A percentile compares a stretch with the other conserved stretches of the same genome.
phyloP scores from a whole-genome alignment of 2,113 vertebrate species.

The Chrysemys picta region DNA sequence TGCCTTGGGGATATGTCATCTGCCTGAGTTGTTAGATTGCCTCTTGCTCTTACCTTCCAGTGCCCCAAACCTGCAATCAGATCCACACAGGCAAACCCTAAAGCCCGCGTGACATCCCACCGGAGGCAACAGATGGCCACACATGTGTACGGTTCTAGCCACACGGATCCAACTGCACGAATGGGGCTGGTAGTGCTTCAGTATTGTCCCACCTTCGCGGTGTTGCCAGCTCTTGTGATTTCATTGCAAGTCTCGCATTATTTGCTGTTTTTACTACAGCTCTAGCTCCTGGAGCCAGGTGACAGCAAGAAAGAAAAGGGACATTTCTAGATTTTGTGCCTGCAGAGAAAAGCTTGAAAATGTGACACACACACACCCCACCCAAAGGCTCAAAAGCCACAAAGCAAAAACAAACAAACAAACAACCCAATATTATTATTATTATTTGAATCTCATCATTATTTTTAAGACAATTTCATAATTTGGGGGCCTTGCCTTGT shows the following conservation, averaged over 20 bases:
- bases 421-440: neutral
- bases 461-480: neutral
- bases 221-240: too few relatives aligned
- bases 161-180: too few relatives aligned
- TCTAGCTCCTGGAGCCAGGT: neutral
- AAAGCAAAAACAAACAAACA: neutral
- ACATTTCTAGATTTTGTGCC: neutral
- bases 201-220: too few relatives aligned
- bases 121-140: too few relatives aligned
- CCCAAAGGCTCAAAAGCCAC: neutral
- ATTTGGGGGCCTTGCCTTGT: neutral
- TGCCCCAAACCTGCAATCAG: neutral
- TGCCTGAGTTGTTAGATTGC: neutral
- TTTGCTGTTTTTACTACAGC: neutral
- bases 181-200: too few relatives aligned
- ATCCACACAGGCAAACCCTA: too few relatives aligned
- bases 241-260: neutral
- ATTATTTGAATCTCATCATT: too few relatives aligned
- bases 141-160: too few relatives aligned
- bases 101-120: too few relatives aligned
- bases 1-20: neutral
- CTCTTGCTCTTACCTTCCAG: neutral
- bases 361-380: neutral
- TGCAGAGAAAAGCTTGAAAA: neutral
- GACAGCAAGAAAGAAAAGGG: neutral